phyloP scores from a whole-genome alignment of 2,888 invertebrate species.

The Pachycephus smyrnensis region DNA sequence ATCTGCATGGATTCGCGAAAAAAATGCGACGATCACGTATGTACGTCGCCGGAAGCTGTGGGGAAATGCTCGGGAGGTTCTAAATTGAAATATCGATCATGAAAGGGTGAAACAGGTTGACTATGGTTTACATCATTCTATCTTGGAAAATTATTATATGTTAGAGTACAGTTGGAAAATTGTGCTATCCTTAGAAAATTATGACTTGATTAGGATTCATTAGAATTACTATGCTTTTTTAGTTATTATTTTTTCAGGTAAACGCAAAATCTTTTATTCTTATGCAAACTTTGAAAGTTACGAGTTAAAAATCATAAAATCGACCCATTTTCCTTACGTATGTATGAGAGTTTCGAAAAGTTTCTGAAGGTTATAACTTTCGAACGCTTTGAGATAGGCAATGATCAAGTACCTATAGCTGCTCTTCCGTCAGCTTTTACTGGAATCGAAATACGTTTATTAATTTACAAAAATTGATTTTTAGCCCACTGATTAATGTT shows the following conservation, averaged over 20 bases:
- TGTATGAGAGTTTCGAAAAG: too few species aligned
- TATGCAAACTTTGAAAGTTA: background rate
- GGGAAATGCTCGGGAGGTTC: slow-evolving; percentile 13
- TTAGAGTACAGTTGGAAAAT: background rate
- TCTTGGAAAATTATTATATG: background rate
- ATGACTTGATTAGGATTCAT: background rate
- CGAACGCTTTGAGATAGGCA: too few species aligned
- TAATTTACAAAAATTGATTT: too few species aligned
- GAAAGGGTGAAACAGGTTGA: background rate
- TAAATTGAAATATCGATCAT: slow-evolving; percentile 5
- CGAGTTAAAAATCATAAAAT: background rate
- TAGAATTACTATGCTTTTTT: background rate
- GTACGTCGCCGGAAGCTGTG: slow-evolving; percentile 29
- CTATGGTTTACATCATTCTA: background rate
- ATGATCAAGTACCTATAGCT: too few species aligned
- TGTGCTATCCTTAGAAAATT: background rate
- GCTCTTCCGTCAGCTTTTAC: too few species aligned
- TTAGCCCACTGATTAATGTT: too few species aligned
- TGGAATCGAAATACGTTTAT: too few species aligned
- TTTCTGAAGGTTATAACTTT: too few species aligned
- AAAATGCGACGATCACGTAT: slow-evolving; percentile 39
- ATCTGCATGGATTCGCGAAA: slow-evolving; percentile 57
- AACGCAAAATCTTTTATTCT: background rate
- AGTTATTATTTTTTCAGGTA: background rate
- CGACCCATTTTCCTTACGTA: too few species aligned